phyloP scores from a whole-genome alignment of 2,113 vertebrate species.

The Taxidea taxus region DNA sequence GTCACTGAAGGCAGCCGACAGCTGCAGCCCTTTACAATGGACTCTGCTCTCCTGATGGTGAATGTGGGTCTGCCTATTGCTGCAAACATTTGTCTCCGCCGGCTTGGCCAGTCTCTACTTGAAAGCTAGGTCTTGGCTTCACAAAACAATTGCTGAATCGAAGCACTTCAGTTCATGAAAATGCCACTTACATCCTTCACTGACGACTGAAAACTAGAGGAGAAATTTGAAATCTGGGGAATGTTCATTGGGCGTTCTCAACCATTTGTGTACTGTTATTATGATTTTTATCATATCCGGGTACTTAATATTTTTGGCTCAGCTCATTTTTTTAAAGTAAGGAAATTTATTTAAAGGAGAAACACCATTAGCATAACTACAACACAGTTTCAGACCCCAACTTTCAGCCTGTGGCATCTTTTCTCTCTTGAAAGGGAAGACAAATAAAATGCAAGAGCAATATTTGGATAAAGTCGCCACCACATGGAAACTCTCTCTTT shows the following conservation, averaged over 20 bases:
- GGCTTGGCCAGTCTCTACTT: not conserved
- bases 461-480: accelerated
- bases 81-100: not conserved
- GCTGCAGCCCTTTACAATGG: not conserved
- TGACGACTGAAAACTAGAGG: not conserved
- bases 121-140: not conserved
- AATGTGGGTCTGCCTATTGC: not conserved
- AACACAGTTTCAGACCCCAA: not conserved
- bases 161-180: not conserved
- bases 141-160: not conserved
- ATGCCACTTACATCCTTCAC: not conserved
- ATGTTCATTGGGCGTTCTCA: not conserved
- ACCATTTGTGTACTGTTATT: not conserved
- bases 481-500: not conserved
- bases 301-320: not conserved
- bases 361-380: not conserved
- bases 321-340: not conserved
- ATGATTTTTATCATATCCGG: not conserved
- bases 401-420: not conserved
- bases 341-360: not conserved
- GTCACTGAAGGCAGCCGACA: not conserved
- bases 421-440: not conserved
- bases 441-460: not conserved
- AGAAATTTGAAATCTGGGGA: not conserved
- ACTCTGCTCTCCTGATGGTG: accelerated